Conservation (phyloP, 2,888 invertebrate species). For the Apodemia zela region DNA sequence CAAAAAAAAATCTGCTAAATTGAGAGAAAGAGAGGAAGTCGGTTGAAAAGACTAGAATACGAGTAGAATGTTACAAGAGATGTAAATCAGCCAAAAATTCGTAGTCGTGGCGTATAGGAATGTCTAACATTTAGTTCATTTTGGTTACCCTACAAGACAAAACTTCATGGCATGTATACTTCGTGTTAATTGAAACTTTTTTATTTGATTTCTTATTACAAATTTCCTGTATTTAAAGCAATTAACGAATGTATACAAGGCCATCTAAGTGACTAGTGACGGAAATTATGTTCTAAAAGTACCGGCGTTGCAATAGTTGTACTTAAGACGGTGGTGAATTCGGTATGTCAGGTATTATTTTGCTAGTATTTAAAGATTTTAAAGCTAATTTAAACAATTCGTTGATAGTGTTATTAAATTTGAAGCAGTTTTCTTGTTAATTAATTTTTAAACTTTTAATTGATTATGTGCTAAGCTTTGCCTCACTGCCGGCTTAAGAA, state of each 20-base stretch:
- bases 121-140: background rate
- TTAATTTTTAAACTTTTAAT: too few relatives aligned
- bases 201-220: background rate
- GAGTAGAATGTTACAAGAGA: too few relatives aligned
- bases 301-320: slow-evolving; percentile 8
- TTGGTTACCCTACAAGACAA: background rate
- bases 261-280: background rate
- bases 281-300: slow-evolving; percentile 8
- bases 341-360: background rate
- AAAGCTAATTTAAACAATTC: too few relatives aligned
- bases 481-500: too few relatives aligned
- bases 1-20: too few relatives aligned
- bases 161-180: slow-evolving; percentile 28
- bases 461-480: too few relatives aligned
- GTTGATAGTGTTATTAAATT: too few relatives aligned
- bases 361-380: too few relatives aligned
- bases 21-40: too few relatives aligned
- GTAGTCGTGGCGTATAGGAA: background rate
- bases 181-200: slow-evolving; percentile 15
- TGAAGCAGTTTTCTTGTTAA: background rate
- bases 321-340: background rate
- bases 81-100: too few relatives aligned
- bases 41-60: too few relatives aligned
- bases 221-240: slow-evolving; percentile 8
- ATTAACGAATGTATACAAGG: background rate